These are phyloP conservation scores for Tachina lurida DNA, from an alignment of 2,888 invertebrate genomes.

Conservation along the genomic window DNA sequence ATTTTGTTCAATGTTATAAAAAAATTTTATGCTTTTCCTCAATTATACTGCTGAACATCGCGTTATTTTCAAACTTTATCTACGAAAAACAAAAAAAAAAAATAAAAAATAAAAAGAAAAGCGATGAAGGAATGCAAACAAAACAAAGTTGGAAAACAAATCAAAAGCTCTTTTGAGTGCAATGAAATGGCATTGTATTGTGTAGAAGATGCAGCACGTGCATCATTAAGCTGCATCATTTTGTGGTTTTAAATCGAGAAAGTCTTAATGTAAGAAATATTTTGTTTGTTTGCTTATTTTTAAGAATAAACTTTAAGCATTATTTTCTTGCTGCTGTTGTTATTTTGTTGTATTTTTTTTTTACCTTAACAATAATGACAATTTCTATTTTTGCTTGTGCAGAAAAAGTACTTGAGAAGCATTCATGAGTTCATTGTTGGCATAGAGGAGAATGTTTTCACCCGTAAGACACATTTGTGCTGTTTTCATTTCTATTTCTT, in stretches of 20 bases:
- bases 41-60: slow-evolving; percentile 10
- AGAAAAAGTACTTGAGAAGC: slow-evolving; percentile 54
- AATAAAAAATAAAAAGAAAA: background rate
- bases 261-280: slow-evolving; percentile 55
- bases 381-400: slow-evolving; percentile 25
- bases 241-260: slow-evolving; percentile 65
- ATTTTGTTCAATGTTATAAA: background rate
- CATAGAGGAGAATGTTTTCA: slow-evolving; percentile 26
- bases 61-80: background rate
- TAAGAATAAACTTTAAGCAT: slow-evolving; percentile 12
- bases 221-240: slow-evolving; percentile 67
- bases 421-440: slow-evolving; percentile 48
- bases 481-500: slow-evolving; percentile 19
- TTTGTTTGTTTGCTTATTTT: slow-evolving; percentile 31
- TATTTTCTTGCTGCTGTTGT: slow-evolving; percentile 1
- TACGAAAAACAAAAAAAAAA: no score
- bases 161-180: slow-evolving; percentile 60
- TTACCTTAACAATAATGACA: slow-evolving; percentile 49
- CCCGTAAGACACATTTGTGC: slow-evolving; percentile 34
- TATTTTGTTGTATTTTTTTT: slow-evolving; percentile 6
- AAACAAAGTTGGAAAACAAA: slow-evolving; percentile 45
- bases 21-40: background rate
- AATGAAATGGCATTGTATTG: slow-evolving; percentile 53
- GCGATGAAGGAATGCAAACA: background rate
- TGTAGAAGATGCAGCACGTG: slow-evolving; percentile 55